Evolutionary conservation across 1,140 invertebrate species (phyloP).

Genomic region (Aphelinus atriplicis): DNA sequence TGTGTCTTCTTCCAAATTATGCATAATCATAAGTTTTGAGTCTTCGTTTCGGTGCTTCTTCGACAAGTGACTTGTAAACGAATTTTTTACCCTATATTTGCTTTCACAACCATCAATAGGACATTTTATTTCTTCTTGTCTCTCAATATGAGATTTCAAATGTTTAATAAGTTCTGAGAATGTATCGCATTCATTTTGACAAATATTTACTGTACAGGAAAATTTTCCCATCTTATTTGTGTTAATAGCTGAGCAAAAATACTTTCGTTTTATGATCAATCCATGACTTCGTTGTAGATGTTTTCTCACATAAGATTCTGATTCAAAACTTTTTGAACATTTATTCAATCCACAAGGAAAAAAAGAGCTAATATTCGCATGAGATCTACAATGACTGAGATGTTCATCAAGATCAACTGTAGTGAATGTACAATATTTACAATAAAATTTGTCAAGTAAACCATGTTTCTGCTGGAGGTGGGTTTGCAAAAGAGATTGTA

Average conservation of each 20-base stretch:
- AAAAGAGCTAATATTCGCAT: no score
- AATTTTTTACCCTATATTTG: background rate
- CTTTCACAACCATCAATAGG: background rate
- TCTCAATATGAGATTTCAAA: slow-evolving; percentile 8
- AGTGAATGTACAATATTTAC: no score
- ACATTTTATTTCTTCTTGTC: slow-evolving; percentile 1
- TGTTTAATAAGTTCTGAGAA: background rate
- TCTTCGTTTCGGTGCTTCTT: background rate
- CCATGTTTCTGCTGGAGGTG: no score
- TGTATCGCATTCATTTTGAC: background rate
- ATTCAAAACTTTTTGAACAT: background rate
- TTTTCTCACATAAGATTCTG: background rate
- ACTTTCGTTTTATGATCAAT: background rate
- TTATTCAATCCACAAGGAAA: no score
- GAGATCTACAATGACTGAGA: no score
- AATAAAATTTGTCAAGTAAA: no score
- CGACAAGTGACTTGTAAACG: background rate
- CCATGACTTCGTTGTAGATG: background rate
- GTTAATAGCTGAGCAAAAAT: no score
- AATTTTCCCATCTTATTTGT: background rate
- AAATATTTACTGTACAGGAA: background rate
- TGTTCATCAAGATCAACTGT: no score
- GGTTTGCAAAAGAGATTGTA: no score
- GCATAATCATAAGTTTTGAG: no score
- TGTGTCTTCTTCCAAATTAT: no score